phyloP scores from a whole-genome alignment of 2,113 vertebrate genomes.

The Cinclus cinclus region DNA sequence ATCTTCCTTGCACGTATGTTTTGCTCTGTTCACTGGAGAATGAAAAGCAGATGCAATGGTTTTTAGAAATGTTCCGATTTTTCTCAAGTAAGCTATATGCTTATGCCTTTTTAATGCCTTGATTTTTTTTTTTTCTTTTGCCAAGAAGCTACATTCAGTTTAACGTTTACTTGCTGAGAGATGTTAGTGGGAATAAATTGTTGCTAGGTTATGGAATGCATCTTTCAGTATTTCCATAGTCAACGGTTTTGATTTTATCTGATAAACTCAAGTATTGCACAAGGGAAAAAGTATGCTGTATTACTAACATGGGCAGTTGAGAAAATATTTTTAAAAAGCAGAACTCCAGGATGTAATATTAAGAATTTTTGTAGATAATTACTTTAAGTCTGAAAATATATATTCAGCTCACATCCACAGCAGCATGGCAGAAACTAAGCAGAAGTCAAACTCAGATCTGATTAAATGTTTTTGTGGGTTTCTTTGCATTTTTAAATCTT shows the following conservation, averaged over 20 bases:
- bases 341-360: background rate
- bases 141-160: slow-evolving; percentile 8
- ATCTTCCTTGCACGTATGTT: background rate
- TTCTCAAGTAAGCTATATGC: background rate
- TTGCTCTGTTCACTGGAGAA: background rate
- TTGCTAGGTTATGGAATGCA: slow-evolving; percentile 48
- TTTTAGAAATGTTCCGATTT: background rate
- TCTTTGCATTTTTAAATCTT: background rate
- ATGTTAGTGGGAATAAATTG: slow-evolving; percentile 34
- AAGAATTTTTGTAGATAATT: slow-evolving; percentile 5
- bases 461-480: background rate
- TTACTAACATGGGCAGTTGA: background rate
- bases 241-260: background rate
- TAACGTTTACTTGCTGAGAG: background rate
- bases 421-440: background rate
- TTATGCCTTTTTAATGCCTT: slow-evolving; percentile 37
- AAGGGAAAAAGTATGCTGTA: background rate
- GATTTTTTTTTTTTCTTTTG: background rate
- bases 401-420: background rate
- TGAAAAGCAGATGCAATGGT: background rate
- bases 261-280: slow-evolving; percentile 8
- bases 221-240: slow-evolving; percentile 13
- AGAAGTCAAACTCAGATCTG: background rate
- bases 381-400: background rate
- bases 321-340: background rate